Evolutionary conservation across 2,888 invertebrate species (phyloP), one percentile per base, ranked within the genome.

Genomic region (Aleiodes alternator): DNA sequence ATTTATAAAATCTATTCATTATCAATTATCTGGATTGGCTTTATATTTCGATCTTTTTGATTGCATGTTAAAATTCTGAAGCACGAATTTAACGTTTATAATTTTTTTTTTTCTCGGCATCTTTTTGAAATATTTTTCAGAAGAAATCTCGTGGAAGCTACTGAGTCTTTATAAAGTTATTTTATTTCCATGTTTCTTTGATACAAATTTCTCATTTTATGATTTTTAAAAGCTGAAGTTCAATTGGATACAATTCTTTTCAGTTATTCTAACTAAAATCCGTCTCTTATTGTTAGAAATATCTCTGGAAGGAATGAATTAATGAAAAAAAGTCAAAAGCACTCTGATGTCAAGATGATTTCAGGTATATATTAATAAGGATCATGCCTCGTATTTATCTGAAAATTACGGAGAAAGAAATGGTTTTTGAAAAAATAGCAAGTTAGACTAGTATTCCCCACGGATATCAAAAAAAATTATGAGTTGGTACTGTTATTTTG

Each of bases 121-220:
- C n/a, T 56, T 9, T 9, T 38, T 59, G 2, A 23, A 23, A 23
- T 43, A n/a, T 61, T 31, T 23, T 23, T 38, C 43, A 38, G 0
- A 8, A 7, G 38, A 48, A 74, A 55, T 38, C 70, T 74, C 69
- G 51, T 38, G 74, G 70, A 74, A 74, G 69, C 70, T 70, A 56
- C 38, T 5, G 14, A 31, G 51, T 69, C 50, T 69, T 23, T 59
- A 2, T 4, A 31, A 31, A 23, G 1, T 31, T 38, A 31, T 31
- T 34, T 61, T 34, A 61, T 57, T 50, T 59, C 59, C 14, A 55
- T 6, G 16, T 14, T 61, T 61, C 43, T 43, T 61, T 61, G 9
- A 23, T 2, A 16, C 68, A 68, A 73, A 48, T 73, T 57, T 69
- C 3, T 38, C 38, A 14, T 64, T 64, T 53, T 16, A 57, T 69